These are phyloP conservation scores for Eleginops maclovinus DNA, from an alignment of 2,113 vertebrate genomes.

Conservation along the genomic window DNA sequence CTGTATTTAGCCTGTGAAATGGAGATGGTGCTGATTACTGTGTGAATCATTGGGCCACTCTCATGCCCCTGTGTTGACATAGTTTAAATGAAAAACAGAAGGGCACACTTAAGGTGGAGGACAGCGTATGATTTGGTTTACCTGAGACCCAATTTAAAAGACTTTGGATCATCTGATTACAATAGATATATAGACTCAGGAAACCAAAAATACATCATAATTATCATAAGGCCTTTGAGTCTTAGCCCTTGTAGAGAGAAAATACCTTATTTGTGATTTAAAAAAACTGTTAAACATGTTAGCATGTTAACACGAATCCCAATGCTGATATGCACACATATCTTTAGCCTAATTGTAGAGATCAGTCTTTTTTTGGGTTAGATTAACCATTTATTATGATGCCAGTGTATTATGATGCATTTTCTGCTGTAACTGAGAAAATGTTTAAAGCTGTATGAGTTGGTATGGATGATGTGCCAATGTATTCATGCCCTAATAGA, in stretches of 20 bases:
- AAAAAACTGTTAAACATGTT: not conserved
- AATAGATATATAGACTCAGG: no score
- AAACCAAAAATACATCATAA: not conserved
- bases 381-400: no score
- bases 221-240: not conserved
- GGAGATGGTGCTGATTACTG: constrained; percentile 28
- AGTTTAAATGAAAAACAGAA: not conserved
- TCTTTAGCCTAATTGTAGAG: no score
- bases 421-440: no score
- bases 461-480: no score
- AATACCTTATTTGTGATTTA: not conserved
- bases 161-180: not conserved
- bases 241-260: not conserved
- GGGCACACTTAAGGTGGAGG: not conserved
- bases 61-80: constrained; percentile 3
- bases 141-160: not conserved
- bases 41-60: constrained; percentile 26
- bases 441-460: no score
- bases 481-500: not conserved
- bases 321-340: no score
- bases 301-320: no score
- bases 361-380: no score
- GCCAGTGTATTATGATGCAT: no score
- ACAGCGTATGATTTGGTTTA: not conserved
- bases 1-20: constrained; percentile 23